Evolutionary conservation across 2,797 vertebrate species (phyloP).

Genomic region (Chelmon rostratus): DNA sequence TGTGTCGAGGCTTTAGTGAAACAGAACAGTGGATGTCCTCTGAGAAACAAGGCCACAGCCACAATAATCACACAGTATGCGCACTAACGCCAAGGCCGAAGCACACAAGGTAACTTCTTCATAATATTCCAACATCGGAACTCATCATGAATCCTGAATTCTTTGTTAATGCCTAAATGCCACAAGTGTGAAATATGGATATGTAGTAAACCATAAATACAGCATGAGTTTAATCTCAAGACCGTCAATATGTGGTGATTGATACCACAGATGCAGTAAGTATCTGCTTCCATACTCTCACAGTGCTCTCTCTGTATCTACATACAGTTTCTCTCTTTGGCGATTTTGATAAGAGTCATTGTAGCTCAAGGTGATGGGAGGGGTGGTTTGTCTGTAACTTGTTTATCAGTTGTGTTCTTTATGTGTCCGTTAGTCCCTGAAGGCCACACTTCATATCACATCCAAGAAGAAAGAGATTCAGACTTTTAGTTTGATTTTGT

Average conservation of each 20-base stretch:
- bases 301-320: not conserved
- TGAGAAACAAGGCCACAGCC: not conserved
- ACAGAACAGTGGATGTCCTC: not conserved
- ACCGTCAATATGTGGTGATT: too few species aligned
- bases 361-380: not conserved
- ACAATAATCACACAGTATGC: not conserved
- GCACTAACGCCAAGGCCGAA: not conserved
- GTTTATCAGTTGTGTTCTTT: not conserved
- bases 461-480: not conserved
- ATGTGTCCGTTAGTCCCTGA: not conserved
- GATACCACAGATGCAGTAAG: not conserved
- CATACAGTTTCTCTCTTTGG: not conserved
- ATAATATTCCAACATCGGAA: too few species aligned
- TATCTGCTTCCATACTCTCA: not conserved
- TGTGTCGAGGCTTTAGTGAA: not conserved
- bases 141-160: too few species aligned
- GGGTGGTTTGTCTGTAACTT: too few species aligned
- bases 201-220: too few species aligned
- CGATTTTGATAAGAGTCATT: not conserved
- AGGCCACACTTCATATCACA: constrained; percentile 11
- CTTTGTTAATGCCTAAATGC: too few species aligned
- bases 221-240: too few species aligned
- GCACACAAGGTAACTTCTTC: not conserved
- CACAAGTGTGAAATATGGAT: too few species aligned
- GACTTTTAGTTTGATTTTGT: not conserved